Evolutionary conservation across 2,113 vertebrate genomes (phyloP), one percentile per base, ranked within the genome.

Genomic region (Oophaga pumilio): DNA sequence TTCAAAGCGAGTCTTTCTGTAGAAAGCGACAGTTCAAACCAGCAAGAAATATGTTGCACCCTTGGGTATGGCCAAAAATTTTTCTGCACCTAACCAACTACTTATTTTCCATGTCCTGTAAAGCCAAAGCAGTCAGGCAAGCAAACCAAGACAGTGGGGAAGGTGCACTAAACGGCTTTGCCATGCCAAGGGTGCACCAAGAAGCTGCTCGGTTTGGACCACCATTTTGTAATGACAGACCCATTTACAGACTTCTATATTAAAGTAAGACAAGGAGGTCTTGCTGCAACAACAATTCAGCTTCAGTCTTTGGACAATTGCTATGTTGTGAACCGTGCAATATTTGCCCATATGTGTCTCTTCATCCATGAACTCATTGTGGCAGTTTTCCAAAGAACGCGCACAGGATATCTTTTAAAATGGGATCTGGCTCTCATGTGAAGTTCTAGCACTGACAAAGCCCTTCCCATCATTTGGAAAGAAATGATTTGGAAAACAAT

Each of bases 391-490:
- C 69, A 73, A 43, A 10, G 11, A 43, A 43, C 8, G 68, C 8
- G 15, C 43, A 56, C 76, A 56, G 76, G 52, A 78, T 78, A 15
- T 53, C 22, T 78, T 78, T 56, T 14, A 43, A 78, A 78, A 78
- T 56, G 76, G 20, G n/a, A 78, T 78, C 52, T 53, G 76, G 76
- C 52, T 78, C 50, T 24, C 76, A 78, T 15, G 9, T 52, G 12
- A 22, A n/a, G 17, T 49, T 52, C 74, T 49, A 52, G 4, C 74
- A 76, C 12, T 22, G 10, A 76, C 20, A 52, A 50, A 52, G 74
- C 74, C 49, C 8, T 76, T 76, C 22, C 74, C 49, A 76, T 76
- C 17, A 76, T 52, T 52, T 76, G 73, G 33, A 76, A 73, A 73
- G 28, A 73, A 73, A 43, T 68, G 11, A 12, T 26, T 26, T 68